Evolutionary conservation across 1,140 invertebrate species (phyloP), one percentile per base, ranked within the genome.

Genomic region (Diprion similis): DNA sequence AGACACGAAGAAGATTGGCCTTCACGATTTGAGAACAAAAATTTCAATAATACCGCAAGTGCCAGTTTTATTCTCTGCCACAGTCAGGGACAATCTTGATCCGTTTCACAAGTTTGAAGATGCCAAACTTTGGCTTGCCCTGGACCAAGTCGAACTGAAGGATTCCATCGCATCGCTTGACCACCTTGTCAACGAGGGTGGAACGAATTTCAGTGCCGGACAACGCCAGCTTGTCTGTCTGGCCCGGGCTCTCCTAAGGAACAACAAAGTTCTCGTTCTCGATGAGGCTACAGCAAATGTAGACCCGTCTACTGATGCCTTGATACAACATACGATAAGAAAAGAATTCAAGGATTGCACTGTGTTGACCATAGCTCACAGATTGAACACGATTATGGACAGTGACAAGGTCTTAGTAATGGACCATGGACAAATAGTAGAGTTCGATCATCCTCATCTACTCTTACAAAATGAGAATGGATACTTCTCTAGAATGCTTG

Each of bases 311-410:
- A 88, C 85, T 11, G 90, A 90, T 76, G 87, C 18, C 17, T 74
- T 82, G 66, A 87, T 90, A 71, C 90, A 91, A 75, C 71, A 79
- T 51, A 90, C 90, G 1, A 90, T 91, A 71, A 79, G 89, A 13
- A 78, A 79, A 46, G 86, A 90, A 76, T 91, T 91, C 79, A 78
- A 75, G 24, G 84, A 89, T 70, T 88, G 87, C 69, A 91, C 90
- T 6, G 87, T 92, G 15, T 79, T 92, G 15, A 91, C 91, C 3
- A 95, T 96, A 78, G 95, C 95, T 17, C 95, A 96, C 87, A 89
- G 95, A 48, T 85, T 96, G 15, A 92, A 95, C 78, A 95, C 94
- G 0, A 90, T 91, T 47, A 87, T 92, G 85, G 90, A 92, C 75
- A 85, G 82, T 45, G 84, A 79, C 46, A 85, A 87, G 83, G 90